Conservation (phyloP, 2,888 invertebrate genomes). For the Melipona bicolor region DNA sequence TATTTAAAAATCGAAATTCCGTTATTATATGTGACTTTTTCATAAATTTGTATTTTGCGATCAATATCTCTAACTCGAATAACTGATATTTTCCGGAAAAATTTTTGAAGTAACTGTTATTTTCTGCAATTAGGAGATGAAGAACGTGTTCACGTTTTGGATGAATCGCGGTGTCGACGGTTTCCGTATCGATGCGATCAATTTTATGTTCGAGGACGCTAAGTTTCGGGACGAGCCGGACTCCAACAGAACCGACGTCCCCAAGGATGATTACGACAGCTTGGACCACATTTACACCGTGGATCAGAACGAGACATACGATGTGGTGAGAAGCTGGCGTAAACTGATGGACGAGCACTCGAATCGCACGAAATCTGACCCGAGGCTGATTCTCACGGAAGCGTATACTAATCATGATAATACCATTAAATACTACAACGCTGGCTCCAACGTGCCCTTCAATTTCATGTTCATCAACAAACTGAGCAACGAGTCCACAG, state of each 20-base stretch:
- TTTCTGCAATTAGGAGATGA: conserved; percentile 82
- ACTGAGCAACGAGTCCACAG: conserved; percentile 83
- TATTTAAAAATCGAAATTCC: no score
- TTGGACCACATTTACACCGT: conserved; percentile 82
- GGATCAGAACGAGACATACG: conserved; percentile 79
- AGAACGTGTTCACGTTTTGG: conserved; percentile 86
- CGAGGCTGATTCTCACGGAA: conserved; percentile 87
- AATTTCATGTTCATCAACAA: conserved; percentile 87
- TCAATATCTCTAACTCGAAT: no score
- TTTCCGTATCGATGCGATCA: conserved; percentile 86
- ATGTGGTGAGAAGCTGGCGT: conserved; percentile 86
- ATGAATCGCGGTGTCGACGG: conserved; percentile 87
- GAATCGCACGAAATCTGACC: conserved; percentile 74
- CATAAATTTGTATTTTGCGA: no score
- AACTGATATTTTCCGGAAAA: no score
- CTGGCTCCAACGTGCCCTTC: conserved; percentile 86
- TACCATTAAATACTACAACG: conserved; percentile 86
- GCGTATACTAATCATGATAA: conserved; percentile 85
- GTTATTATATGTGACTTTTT: no score
- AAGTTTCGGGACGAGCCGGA: conserved; percentile 77
- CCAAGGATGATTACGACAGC: conserved; percentile 75
- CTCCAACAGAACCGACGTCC: conserved; percentile 61
- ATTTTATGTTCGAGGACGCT: conserved; percentile 77
- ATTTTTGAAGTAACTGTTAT: no score
- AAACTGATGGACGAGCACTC: conserved; percentile 86